Base-by-base conservation (phyloP, 2,888 invertebrate species). In the Tinea trinotella region DNA sequence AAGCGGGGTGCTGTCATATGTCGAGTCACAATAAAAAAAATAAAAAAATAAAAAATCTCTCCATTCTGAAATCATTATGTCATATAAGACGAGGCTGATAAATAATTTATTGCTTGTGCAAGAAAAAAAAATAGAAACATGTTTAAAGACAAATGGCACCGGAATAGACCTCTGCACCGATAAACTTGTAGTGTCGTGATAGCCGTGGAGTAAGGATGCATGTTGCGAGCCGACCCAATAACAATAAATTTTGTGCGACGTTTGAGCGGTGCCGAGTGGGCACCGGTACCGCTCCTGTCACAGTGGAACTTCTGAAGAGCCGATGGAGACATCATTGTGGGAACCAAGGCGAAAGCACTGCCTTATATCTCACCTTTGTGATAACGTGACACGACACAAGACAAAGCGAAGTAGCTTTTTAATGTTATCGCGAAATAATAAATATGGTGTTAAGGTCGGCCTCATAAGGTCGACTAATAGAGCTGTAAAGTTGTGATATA, bases 131-230 rank as follows among this genome's bases (percentile, higher is more conserved):
- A 4, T n/a, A 7, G 7, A 30, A 30, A 30, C 30, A 30, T 7
- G 30, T 2, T 30, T 30, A n/a, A 48, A 30, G 30, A 30, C 30
- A 30, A 30, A 30, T 30, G 30, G n/a, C 7, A 30, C 57, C 62
- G 60, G 68, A 67, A 68, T 68, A 66, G 61, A 59, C 61, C 59
- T 35, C 57, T 59, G 58, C 57, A 53, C 58, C 67, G 84, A 86
- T 86, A 84, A 85, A 80, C 80, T 81, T 78, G 84, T 82, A 70
- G 57, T 57, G 70, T 74, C 78, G 76, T 80, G 84, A 84, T 85
- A 84, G 76, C 71, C 75, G 79, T 78, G 79, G 73, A 85, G 85
- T 84, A 83, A 71, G 81, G 83, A 85, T 85, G 83, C 84, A 67
- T 85, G 84, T 85, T 77, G 80, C 74, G 76, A 70, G 74, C 71